Conservation (phyloP, 2,113 vertebrate species). For the Zeus faber region DNA sequence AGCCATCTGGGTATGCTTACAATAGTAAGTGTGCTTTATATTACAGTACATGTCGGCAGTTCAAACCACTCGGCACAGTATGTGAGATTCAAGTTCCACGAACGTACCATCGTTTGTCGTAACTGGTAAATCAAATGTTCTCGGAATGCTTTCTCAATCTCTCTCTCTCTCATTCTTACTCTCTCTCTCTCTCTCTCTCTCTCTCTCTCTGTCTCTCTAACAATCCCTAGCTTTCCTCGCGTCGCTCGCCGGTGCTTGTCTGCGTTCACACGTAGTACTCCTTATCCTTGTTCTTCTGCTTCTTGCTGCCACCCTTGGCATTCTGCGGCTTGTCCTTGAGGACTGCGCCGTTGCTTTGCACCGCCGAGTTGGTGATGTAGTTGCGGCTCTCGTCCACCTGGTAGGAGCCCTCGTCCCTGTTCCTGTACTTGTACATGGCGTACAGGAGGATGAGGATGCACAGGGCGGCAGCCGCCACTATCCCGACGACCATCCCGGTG, state of each 20-base stretch:
- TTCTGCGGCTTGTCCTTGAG: constrained; percentile 96
- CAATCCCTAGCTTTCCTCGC: constrained; percentile 11
- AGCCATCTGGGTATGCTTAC: constrained; percentile 74
- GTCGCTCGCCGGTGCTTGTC: constrained; percentile 20
- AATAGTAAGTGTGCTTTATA: constrained; percentile 91
- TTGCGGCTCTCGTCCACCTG: constrained; percentile 99
- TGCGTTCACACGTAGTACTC: constrained; percentile 95
- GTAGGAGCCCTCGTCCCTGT: constrained; percentile 99
- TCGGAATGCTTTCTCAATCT: constrained; percentile 65
- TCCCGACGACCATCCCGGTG: constrained; percentile 99
- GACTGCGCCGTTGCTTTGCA: constrained; percentile 95
- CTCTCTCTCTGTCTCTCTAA: constrained; percentile 16
- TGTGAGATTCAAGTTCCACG: constrained; percentile 69
- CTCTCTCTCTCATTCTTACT: constrained; percentile 65
- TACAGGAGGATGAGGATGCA: constrained; percentile 99
- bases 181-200: constrained; percentile 25
- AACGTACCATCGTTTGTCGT: constrained; percentile 77
- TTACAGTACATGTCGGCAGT: constrained; percentile 87
- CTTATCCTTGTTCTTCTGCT: constrained; percentile 99
- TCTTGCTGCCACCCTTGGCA: constrained; percentile 94
- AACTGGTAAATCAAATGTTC: constrained; percentile 72
- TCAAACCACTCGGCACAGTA: constrained; percentile 79
- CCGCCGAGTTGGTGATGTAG: constrained; percentile 99
- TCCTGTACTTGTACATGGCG: constrained; percentile 99
- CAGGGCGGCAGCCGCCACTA: constrained; percentile 98